Percentiles rank a stretch among this genome's conserved stretches.
Conservation (phyloP, 2,113 vertebrate genomes). For the Neofelis nebulosa region DNA sequence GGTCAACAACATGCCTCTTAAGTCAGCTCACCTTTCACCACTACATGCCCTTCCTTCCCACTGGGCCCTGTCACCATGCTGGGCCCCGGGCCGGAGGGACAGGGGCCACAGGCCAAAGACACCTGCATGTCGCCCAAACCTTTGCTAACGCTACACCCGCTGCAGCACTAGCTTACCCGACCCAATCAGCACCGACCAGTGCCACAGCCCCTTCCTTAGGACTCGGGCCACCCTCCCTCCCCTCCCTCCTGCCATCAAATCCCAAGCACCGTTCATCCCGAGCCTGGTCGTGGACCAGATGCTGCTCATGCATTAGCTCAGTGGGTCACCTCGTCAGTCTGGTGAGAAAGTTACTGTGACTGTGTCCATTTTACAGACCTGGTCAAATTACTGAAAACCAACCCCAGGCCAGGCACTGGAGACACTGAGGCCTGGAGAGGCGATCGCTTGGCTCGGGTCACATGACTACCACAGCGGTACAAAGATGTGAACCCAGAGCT, state of each 20-base stretch:
- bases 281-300: accelerated
- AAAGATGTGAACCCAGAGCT: background rate
- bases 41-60: background rate
- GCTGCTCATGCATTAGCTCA: too few species aligned
- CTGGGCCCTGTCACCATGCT: background rate
- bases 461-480: background rate
- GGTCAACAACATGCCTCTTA: background rate
- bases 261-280: accelerated
- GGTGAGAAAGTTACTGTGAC: background rate
- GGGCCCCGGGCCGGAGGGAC: background rate
- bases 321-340: background rate
- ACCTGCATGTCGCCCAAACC: background rate
- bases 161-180: background rate
- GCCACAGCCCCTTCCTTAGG: background rate
- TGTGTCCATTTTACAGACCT: background rate
- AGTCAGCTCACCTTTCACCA: background rate
- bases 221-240: background rate
- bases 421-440: background rate
- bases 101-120: background rate
- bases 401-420: background rate
- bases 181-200: background rate
- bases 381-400: background rate
- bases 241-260: background rate
- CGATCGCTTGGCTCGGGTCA: background rate
- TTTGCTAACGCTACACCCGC: background rate